These are phyloP conservation scores for Trochalopteron elliotii DNA, from an alignment of 2,113 vertebrate genomes.

Conservation along the genomic window DNA sequence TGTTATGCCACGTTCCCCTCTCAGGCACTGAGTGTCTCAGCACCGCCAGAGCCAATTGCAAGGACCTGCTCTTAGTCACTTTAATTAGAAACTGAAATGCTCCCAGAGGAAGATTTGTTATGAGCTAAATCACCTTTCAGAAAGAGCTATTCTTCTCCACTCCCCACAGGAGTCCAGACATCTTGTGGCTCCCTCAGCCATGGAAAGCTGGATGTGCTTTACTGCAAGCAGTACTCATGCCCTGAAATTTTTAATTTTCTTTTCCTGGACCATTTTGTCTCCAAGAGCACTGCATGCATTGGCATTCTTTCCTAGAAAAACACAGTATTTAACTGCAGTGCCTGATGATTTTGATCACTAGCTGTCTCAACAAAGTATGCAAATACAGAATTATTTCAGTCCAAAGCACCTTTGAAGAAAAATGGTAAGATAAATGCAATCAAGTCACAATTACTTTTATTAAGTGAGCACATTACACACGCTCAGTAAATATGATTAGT, in stretches of 20 bases:
- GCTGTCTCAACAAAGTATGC: slow-evolving; percentile 63
- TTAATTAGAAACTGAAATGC: background rate
- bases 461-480: background rate
- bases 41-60: background rate
- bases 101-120: slow-evolving; percentile 5
- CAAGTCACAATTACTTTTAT: slow-evolving; percentile 40
- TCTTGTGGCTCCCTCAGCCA: background rate
- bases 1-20: background rate
- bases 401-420: slow-evolving; percentile 59
- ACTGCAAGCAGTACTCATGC: background rate
- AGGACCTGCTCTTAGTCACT: background rate
- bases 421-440: slow-evolving; percentile 54
- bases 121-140: background rate
- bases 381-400: slow-evolving; percentile 56
- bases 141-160: background rate
- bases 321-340: slow-evolving; percentile 51
- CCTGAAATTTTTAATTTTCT: background rate
- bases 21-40: background rate
- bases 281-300: slow-evolving; percentile 41
- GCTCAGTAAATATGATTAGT: background rate
- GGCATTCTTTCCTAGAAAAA: slow-evolving; percentile 59
- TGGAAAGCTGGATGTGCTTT: background rate
- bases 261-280: slow-evolving; percentile 50
- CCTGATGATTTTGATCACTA: slow-evolving; percentile 59
- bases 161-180: background rate